Evolutionary conservation across 2,797 vertebrate genomes (phyloP).

Genomic region (Carcharodon carcharias): DNA sequence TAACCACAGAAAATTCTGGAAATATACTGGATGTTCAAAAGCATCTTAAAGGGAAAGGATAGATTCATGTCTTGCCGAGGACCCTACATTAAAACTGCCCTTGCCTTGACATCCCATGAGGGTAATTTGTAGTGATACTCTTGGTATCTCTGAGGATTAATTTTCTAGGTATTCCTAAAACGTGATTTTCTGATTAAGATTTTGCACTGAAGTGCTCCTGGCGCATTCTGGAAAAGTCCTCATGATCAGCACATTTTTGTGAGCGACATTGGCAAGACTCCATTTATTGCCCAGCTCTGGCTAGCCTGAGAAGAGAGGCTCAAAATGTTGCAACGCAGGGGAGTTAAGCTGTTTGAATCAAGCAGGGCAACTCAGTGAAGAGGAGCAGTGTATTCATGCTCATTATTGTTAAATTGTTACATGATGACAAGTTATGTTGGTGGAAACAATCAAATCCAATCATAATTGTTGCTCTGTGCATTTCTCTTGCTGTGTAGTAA

Average conservation of each 20-base stretch:
- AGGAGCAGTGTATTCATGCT: background rate
- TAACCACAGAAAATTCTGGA: background rate
- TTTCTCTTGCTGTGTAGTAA: too few relatives aligned
- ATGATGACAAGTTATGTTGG: background rate
- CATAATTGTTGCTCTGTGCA: background rate
- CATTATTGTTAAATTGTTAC: background rate
- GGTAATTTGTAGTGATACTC: background rate
- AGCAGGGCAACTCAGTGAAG: background rate
- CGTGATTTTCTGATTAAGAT: background rate
- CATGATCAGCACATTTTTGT: background rate
- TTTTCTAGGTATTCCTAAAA: background rate
- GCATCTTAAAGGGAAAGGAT: background rate
- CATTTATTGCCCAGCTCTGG: background rate
- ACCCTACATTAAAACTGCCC: background rate
- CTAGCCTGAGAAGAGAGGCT: background rate
- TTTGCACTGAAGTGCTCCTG: background rate
- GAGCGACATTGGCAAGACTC: background rate
- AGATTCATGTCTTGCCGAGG: background rate
- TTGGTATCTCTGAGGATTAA: background rate
- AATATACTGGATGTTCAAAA: background rate
- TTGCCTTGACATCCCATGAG: background rate
- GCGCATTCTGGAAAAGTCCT: background rate
- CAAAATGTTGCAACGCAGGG: background rate
- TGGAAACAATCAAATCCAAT: background rate
- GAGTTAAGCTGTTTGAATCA: background rate